Conservation (phyloP, 2,888 invertebrate genomes). For the Pyrrhosoma nymphula region DNA sequence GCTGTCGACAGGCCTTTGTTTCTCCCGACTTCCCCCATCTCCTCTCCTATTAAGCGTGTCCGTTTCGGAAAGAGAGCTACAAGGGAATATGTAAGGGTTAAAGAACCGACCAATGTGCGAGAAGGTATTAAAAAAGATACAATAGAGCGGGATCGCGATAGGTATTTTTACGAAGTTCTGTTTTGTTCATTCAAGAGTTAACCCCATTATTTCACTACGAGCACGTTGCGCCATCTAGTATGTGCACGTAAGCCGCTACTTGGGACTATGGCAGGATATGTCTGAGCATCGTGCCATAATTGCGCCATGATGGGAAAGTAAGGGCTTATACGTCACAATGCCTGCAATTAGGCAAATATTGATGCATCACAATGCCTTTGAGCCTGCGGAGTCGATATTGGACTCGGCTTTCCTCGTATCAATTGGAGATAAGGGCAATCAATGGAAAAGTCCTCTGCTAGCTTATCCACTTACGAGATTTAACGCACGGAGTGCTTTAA, state of each 20-base stretch:
- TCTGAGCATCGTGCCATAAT: background rate
- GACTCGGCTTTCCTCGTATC: background rate
- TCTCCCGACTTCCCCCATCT: background rate
- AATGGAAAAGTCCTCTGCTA: background rate
- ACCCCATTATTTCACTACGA: too few species aligned
- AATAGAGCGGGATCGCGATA: background rate
- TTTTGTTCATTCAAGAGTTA: too few species aligned
- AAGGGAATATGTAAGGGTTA: background rate
- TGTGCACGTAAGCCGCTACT: too few species aligned
- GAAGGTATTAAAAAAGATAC: background rate
- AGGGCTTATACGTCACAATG: background rate
- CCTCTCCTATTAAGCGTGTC: background rate
- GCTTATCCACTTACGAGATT: background rate
- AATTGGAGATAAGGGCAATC: background rate
- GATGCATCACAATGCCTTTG: background rate
- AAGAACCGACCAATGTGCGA: background rate
- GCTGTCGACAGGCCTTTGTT: background rate
- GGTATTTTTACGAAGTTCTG: background rate
- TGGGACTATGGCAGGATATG: background rate
- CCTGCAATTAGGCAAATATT: background rate
- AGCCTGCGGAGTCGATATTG: background rate
- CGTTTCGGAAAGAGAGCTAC: background rate
- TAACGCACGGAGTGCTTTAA: background rate
- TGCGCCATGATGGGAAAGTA: background rate
- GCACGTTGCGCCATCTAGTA: too few species aligned